Conservation (phyloP, 2,888 invertebrate species). For the Rhimphoctona megacephalus region DNA sequence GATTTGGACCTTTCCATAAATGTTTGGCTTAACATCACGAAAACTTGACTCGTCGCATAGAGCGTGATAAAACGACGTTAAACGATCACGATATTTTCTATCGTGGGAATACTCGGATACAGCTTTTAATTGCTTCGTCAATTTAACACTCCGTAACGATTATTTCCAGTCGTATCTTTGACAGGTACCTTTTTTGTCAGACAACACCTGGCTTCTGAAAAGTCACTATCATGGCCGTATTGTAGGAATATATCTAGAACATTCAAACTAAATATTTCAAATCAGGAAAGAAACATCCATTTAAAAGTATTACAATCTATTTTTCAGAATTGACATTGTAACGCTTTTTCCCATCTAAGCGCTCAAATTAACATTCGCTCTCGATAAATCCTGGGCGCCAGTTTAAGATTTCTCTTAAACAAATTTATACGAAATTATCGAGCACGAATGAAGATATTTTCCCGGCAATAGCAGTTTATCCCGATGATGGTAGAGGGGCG, state of each 20-base stretch:
- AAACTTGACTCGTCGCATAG: constrained; percentile 36
- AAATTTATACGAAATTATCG: too few relatives aligned
- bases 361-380: too few relatives aligned
- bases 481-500: too few relatives aligned
- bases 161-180: constrained; percentile 6
- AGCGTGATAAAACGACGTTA: constrained; percentile 49
- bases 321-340: background rate
- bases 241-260: background rate
- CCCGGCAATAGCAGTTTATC: too few relatives aligned
- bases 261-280: background rate
- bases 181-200: background rate
- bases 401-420: too few relatives aligned
- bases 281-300: background rate
- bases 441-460: too few relatives aligned
- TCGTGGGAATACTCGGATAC: constrained; percentile 9
- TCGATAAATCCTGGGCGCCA: too few relatives aligned
- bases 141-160: constrained; percentile 9
- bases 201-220: background rate
- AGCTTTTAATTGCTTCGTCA: constrained; percentile 6
- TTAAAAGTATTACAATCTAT: background rate
- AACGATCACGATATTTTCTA: constrained; percentile 20
- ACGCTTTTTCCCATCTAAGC: too few relatives aligned
- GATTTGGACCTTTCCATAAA: constrained; percentile 2
- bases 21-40: constrained; percentile 35
- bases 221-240: background rate